phyloP scores from a whole-genome alignment of 2,888 invertebrate genomes.

The Drosophila incognita region DNA sequence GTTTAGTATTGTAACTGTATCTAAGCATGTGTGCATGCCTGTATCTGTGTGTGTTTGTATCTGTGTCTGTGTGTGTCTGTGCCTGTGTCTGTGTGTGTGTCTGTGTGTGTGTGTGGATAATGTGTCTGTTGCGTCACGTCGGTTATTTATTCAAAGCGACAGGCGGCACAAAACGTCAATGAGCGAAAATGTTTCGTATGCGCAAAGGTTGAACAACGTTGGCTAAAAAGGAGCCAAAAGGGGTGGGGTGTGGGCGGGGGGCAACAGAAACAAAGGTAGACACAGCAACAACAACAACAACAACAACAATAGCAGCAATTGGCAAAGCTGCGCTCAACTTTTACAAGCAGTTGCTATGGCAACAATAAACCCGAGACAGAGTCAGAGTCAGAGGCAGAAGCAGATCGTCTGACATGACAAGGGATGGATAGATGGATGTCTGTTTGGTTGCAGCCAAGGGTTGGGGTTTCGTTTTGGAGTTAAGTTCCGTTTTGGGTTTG shows the following conservation, averaged over 20 bases:
- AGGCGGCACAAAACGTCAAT: slow-evolving; percentile 82
- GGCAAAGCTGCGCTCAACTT: slow-evolving; percentile 54
- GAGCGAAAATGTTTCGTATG: slow-evolving; percentile 67
- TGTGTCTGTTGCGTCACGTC: slow-evolving; percentile 77
- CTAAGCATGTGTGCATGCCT: slow-evolving; percentile 6
- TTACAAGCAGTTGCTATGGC: slow-evolving; percentile 67
- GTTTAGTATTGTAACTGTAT: slow-evolving; percentile 58
- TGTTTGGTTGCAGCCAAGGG: slow-evolving; percentile 3
- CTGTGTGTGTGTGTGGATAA: slow-evolving; percentile 51
- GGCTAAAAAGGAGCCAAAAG: slow-evolving; percentile 16
- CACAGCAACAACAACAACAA: slow-evolving; percentile 18
- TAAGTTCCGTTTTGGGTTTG: slow-evolving; percentile 8
- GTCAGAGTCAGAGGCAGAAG: slow-evolving; percentile 8
- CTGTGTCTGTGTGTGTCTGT: slow-evolving; percentile 5
- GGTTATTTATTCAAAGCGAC: slow-evolving; percentile 81
- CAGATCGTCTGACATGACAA: slow-evolving; percentile 73
- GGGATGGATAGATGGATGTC: slow-evolving; percentile 63
- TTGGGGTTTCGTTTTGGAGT: slow-evolving; percentile 25
- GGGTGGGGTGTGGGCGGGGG: not conserved
- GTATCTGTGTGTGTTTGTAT: slow-evolving; percentile 3
- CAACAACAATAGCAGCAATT: slow-evolving; percentile 40
- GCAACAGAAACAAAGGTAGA: slow-evolving; percentile 50
- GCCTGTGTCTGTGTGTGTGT: not conserved
- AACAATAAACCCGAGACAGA: slow-evolving; percentile 57
- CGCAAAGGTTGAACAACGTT: slow-evolving; percentile 57